phyloP scores from a whole-genome alignment of 1,140 invertebrate species.

The Drosophila leontia region DNA sequence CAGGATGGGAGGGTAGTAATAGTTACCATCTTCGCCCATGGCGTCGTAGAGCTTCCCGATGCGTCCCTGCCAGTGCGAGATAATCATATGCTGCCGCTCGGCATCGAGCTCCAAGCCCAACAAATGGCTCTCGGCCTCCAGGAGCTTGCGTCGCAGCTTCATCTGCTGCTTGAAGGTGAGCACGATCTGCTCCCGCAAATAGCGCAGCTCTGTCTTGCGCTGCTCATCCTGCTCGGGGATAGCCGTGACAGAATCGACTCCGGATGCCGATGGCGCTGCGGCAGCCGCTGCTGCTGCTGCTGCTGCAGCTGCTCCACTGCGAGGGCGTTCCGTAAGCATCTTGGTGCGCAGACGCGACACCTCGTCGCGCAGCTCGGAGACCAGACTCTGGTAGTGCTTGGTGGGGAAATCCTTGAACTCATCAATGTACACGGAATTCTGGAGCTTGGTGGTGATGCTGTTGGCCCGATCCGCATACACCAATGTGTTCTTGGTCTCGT shows the following conservation, averaged over 20 bases:
- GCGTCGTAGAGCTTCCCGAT: constrained; percentile 90
- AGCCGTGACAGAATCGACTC: not conserved
- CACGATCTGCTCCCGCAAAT: constrained; percentile 92
- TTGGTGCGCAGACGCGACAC: constrained; percentile 92
- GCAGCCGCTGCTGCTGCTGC: constrained; percentile 72
- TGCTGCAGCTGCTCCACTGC: constrained; percentile 83
- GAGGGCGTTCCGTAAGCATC: constrained; percentile 90
- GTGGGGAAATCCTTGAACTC: constrained; percentile 85
- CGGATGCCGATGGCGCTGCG: constrained; percentile 28
- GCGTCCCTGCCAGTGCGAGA: constrained; percentile 94
- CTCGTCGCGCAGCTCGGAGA: constrained; percentile 93
- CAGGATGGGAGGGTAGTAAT: not conserved
- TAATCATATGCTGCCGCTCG: constrained; percentile 93
- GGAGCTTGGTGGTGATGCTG: constrained; percentile 90
- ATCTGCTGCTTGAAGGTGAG: constrained; percentile 96
- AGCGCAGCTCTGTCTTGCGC: constrained; percentile 88
- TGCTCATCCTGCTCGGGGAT: constrained; percentile 76
- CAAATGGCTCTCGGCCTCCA: constrained; percentile 94
- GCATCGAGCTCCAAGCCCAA: constrained; percentile 93
- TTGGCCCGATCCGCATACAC: constrained; percentile 97
- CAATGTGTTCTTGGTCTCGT: constrained; percentile 96
- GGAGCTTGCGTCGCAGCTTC: constrained; percentile 92
- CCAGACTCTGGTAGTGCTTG: constrained; percentile 91
- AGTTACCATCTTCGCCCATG: constrained; percentile 74
- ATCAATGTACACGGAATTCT: constrained; percentile 81